Evolutionary conservation across 1,140 invertebrate species (phyloP).

Genomic region (Caerostris darwini): DNA sequence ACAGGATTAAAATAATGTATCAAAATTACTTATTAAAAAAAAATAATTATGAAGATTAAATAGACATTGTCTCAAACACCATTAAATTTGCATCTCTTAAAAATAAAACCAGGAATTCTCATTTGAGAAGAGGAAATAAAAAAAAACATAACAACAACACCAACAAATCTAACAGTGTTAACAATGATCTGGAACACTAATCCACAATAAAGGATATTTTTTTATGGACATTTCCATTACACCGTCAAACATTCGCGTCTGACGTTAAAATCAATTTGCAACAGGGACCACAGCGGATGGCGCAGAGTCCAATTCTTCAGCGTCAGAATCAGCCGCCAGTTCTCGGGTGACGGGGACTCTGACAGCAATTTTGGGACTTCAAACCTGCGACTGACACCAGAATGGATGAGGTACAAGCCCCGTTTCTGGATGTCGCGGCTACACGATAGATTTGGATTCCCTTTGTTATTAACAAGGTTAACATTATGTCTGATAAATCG

Average conservation of each 20-base stretch:
- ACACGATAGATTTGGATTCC: neutral
- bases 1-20: too few species aligned
- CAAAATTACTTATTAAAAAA: too few species aligned
- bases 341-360: conserved; percentile 9
- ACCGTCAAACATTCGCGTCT: neutral
- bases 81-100: too few species aligned
- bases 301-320: neutral
- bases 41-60: too few species aligned
- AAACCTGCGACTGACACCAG: conserved; percentile 20
- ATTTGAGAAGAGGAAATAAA: too few species aligned
- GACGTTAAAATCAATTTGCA: conserved; percentile 44
- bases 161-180: neutral
- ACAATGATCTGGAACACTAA: neutral
- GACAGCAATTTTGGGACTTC: conserved; percentile 37
- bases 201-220: too few species aligned
- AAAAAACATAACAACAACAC: too few species aligned
- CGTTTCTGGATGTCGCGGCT: neutral
- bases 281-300: neutral
- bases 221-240: too few species aligned
- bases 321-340: conserved; percentile 34
- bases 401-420: neutral
- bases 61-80: too few species aligned
- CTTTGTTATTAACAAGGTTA: conserved; percentile 40
- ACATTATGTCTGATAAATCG: conserved; percentile 9
- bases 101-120: too few species aligned